Conservation (phyloP, 2,113 vertebrate genomes). For the Lontra canadensis region DNA sequence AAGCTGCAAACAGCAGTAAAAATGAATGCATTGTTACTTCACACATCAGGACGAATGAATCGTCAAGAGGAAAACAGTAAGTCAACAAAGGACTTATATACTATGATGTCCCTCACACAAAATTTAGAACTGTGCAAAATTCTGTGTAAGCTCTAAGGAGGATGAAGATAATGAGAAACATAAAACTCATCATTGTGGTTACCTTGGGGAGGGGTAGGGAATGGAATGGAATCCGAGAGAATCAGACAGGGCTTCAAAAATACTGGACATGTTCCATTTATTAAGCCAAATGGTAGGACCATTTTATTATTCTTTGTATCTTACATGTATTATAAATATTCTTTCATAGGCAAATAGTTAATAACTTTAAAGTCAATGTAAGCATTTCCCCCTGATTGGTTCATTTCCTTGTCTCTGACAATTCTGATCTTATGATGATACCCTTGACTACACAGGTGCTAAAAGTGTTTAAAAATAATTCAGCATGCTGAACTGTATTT, state of each 20-base stretch:
- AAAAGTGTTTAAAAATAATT: neutral
- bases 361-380: constrained; percentile 40
- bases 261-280: neutral
- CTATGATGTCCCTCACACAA: neutral
- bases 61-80: neutral
- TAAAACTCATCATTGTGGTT: neutral
- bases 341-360: neutral
- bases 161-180: neutral
- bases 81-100: neutral
- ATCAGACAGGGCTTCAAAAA: neutral
- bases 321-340: neutral
- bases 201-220: neutral
- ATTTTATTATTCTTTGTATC: neutral
- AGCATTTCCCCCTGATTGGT: neutral
- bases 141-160: neutral
- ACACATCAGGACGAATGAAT: neutral
- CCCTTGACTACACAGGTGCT: neutral
- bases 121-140: neutral
- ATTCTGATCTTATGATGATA: neutral
- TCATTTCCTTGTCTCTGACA: neutral
- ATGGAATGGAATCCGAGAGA: neutral
- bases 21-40: neutral
- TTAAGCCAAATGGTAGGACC: neutral
- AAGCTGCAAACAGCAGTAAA: neutral
- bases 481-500: neutral